These are phyloP conservation scores for Popillia japonica DNA, from an alignment of 1,140 invertebrate species.

Conservation along the genomic window DNA sequence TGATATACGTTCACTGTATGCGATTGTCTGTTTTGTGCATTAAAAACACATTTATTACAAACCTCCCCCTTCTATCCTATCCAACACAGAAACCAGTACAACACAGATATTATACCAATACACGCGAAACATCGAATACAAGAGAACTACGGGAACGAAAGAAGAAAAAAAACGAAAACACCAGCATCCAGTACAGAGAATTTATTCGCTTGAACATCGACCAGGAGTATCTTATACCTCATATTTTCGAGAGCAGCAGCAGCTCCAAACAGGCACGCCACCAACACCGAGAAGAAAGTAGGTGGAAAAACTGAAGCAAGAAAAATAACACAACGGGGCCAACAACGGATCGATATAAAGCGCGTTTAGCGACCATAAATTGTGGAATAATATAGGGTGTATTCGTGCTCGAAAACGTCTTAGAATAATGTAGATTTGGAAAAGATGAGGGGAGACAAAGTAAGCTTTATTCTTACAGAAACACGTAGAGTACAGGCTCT, in stretches of 20 bases:
- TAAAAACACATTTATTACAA: conserved; percentile 24
- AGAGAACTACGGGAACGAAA: too few species aligned
- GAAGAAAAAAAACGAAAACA: not conserved
- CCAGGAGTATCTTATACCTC: not conserved
- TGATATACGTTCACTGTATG: not conserved
- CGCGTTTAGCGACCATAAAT: conserved; percentile 27
- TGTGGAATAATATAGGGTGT: conserved; percentile 17
- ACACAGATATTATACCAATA: not conserved
- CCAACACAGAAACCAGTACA: not conserved
- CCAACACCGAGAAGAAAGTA: too few species aligned
- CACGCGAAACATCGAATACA: not conserved
- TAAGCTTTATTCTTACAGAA: not conserved
- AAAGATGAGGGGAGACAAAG: not conserved
- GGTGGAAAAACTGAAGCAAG: not conserved
- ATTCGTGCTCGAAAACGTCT: conserved; percentile 8
- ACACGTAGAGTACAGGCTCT: not conserved
- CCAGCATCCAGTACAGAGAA: not conserved
- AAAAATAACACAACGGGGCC: not conserved
- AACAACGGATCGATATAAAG: conserved; percentile 27
- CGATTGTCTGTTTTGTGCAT: conserved; percentile 9
- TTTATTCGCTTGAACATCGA: not conserved
- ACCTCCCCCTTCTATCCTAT: not conserved
- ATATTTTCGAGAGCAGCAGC: not conserved
- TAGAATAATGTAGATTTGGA: conserved; percentile 21
- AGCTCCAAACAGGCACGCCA: too few species aligned